Evolutionary conservation across 1,140 invertebrate genomes (phyloP).

Genomic region (Antheraea mylitta): DNA sequence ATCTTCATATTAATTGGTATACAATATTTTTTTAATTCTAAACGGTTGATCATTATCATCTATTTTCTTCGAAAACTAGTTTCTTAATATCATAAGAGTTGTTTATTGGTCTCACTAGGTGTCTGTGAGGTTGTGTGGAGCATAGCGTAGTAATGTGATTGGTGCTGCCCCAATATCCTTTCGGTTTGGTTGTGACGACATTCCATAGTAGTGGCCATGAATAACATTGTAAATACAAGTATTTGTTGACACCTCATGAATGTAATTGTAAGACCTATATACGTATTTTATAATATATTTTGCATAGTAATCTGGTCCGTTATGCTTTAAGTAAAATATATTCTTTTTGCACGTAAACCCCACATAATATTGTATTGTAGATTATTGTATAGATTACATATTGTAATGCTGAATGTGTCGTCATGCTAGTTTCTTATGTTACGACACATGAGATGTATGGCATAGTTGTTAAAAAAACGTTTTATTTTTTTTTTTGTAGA

Average conservation of each 20-base stretch:
- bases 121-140: slow-evolving; percentile 65
- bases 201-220: slow-evolving; percentile 42
- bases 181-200: slow-evolving; percentile 57
- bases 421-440: background rate
- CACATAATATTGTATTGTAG: background rate
- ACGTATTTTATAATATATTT: slow-evolving; percentile 34
- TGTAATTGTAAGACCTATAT: slow-evolving; percentile 45
- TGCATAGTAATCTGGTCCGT: slow-evolving; percentile 40
- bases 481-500: background rate
- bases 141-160: slow-evolving; percentile 69
- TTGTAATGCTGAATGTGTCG: slow-evolving; percentile 2
- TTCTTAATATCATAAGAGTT: background rate
- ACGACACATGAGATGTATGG: background rate
- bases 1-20: too few relatives aligned
- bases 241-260: slow-evolving; percentile 48
- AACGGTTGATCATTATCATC: too few relatives aligned
- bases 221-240: slow-evolving; percentile 38
- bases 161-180: slow-evolving; percentile 75
- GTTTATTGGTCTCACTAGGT: background rate
- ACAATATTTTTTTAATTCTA: too few relatives aligned
- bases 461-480: too few relatives aligned
- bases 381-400: background rate
- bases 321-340: slow-evolving; percentile 42
- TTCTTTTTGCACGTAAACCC: slow-evolving; percentile 3
- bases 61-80: too few relatives aligned